Base-by-base conservation (phyloP, 2,888 invertebrate genomes). In the Caenorhabditis sp. region DNA sequence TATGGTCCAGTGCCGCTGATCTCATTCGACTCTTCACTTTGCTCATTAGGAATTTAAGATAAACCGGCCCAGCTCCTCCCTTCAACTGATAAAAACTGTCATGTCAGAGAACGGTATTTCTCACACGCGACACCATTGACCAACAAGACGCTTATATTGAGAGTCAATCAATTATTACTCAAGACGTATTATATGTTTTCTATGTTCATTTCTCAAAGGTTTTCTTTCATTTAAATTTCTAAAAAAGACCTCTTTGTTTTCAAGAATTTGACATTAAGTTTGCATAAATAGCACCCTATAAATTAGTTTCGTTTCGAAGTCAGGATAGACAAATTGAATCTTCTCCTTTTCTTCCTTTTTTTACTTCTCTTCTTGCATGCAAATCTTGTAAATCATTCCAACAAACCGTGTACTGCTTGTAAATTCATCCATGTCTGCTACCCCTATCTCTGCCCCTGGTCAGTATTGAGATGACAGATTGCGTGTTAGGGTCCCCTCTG, bases 1-100 rank as follows among this genome's bases (percentile, higher is more conserved):
- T 56, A 56, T 56, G 15, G 56, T n/a, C 47, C 56, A 20, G 20
- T 18, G 6, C 28, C 28, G 56, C 18, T 32, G 32, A 56, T 56
- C 55, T 55, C 28, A 28, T 55, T 55, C 28, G 5, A 47, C 55
- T 55, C 28, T 2, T 47, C 47, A 55, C 9, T 51, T 22, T 3
- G 13, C 40, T 47, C 47, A 20, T 47, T 47, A 40, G 40, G 40
- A 40, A 40, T 40, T 40, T 13, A 40, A 40, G 40, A 40, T 40
- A 13, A 2, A 40, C 40, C 13, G 13, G 40, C 13, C 13, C 2
- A 40, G 13, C 40, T 2, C n/a, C n/a, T n/a, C n/a, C n/a, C n/a
- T 13, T 13, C 6, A 40, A 40, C 40, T 40, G 40, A 40, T 40
- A 40, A 40, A 13, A 40, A 40, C 40, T 13, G 13, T 40, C 40